Evolutionary conservation across 1,140 invertebrate species (phyloP).

Genomic region (Drosophila dunni): DNA sequence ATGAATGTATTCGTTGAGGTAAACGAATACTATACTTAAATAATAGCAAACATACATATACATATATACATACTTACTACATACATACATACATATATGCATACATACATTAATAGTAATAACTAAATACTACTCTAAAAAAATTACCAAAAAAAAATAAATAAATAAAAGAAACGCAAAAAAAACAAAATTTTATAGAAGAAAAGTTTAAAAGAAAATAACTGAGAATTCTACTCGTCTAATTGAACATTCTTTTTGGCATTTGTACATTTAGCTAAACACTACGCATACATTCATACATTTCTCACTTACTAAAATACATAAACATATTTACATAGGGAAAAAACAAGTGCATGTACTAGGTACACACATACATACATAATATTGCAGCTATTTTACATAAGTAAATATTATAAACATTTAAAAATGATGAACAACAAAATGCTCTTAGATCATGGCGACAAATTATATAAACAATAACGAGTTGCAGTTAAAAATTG

Average conservation of each 20-base stretch:
- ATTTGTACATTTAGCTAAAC: slow-evolving; percentile 26
- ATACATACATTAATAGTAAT: slow-evolving; percentile 34
- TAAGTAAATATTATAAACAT: slow-evolving; percentile 12
- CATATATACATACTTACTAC: slow-evolving; percentile 32
- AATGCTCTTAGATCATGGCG: slow-evolving; percentile 61
- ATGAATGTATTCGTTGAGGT: slow-evolving; percentile 6
- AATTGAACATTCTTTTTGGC: slow-evolving; percentile 16
- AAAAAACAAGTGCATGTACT: slow-evolving; percentile 21
- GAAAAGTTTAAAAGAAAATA: not conserved
- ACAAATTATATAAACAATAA: slow-evolving; percentile 73
- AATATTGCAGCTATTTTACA: slow-evolving; percentile 19
- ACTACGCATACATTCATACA: slow-evolving; percentile 39
- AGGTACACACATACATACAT: slow-evolving; percentile 36
- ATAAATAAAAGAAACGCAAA: slow-evolving; percentile 3
- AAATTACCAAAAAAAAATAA: slow-evolving; percentile 25
- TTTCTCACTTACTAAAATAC: slow-evolving; percentile 31
- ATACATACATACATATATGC: slow-evolving; percentile 35
- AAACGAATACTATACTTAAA: slow-evolving; percentile 17
- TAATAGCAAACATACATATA: slow-evolving; percentile 28
- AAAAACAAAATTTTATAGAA: not conserved
- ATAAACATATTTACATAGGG: slow-evolving; percentile 31
- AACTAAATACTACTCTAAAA: slow-evolving; percentile 27
- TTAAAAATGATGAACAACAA: slow-evolving; percentile 32
- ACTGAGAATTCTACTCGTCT: slow-evolving; percentile 4
- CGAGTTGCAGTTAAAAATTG: slow-evolving; percentile 80